phyloP scores from a whole-genome alignment of 2,797 vertebrate species.

The Scarus forsteni region DNA sequence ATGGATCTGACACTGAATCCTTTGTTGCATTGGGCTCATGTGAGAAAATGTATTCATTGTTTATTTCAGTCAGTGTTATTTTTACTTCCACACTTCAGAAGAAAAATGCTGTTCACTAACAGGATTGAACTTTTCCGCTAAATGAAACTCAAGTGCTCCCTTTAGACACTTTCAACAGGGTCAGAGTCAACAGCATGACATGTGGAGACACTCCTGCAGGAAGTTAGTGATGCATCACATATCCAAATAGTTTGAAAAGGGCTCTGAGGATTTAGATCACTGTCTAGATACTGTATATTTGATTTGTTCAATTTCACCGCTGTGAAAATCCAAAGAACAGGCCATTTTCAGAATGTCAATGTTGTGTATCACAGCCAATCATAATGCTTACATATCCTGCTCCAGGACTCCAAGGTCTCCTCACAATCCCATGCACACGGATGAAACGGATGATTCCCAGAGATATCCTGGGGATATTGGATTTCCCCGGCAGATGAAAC shows the following conservation, averaged over 20 bases:
- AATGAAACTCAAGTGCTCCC: constrained; percentile 62
- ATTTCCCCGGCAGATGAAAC: constrained; percentile 78
- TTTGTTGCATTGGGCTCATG: constrained; percentile 44
- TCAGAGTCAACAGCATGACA: constrained; percentile 72
- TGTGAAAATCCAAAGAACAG: constrained; percentile 72
- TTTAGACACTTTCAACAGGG: constrained; percentile 50
- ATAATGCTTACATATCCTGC: constrained; percentile 75
- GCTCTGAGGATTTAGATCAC: constrained; percentile 79
- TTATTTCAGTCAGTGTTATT: constrained; percentile 62
- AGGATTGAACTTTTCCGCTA: constrained; percentile 59
- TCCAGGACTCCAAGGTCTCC: constrained; percentile 75
- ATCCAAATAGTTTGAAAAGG: constrained; percentile 77
- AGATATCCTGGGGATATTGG: constrained; percentile 82
- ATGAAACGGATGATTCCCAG: constrained; percentile 75
- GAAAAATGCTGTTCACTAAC: constrained; percentile 32
- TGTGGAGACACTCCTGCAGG: constrained; percentile 65
- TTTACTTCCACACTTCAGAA: constrained; percentile 41
- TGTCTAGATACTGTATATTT: constrained; percentile 76
- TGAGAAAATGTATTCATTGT: constrained; percentile 53
- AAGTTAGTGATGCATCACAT: constrained; percentile 75
- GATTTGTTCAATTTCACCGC: constrained; percentile 79
- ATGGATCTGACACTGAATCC: constrained; percentile 54
- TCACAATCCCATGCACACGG: constrained; percentile 69
- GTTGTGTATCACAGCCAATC: constrained; percentile 73
- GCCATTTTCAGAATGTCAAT: constrained; percentile 75